Base-by-base conservation (phyloP, 37 sponge, comb jelly and placozoan genomes). In the Dysidea cf. avara region DNA sequence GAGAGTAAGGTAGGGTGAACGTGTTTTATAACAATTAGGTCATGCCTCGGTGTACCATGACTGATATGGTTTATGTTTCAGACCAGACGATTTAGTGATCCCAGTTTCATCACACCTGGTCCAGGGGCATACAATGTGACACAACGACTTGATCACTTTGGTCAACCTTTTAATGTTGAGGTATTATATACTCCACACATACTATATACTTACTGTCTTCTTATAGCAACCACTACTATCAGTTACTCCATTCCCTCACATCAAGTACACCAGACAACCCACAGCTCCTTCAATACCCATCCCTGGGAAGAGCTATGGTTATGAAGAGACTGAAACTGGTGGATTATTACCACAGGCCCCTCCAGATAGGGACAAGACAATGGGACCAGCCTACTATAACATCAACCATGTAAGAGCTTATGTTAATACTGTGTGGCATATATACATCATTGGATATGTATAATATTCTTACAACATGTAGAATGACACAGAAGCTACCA, bases 371-470 rank as follows among this genome's bases (percentile, higher is more conserved):
- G 97, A 97, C 69, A 29, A 65, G 18, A 80, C 94, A 7, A 71
- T 97, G 72, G 97, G 97, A 26, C 97, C 97, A 18, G 97, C 97
- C 9, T 97, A 90, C 79, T 97, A 97, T 71, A 73, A 81, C 31
- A 63, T 86, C 14, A 14, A 64, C 20, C 62, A 77, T 55, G 89
- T 88, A 33, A 77, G 78, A 0, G 21, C 17, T 2, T n/a, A 13
- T 26, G 29, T 2, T 22, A 22, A 9, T 43, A 28, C 39, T 11
- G 3, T 0, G 43, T 36, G 24, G 11, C 9, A 13, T 1, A 20
- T 50, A 18, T 50, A 50, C 16, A 50, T 18, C 53, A 50, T 50
- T 50, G 53, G 69, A 66, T 46, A 14, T 18, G 13, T 66, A 17
- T n/a, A n/a, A 48, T 20, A 32, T n/a, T 13, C 40, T 35, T n/a